Base-by-base conservation (phyloP, 2,113 vertebrate genomes). In the Lynx canadensis region DNA sequence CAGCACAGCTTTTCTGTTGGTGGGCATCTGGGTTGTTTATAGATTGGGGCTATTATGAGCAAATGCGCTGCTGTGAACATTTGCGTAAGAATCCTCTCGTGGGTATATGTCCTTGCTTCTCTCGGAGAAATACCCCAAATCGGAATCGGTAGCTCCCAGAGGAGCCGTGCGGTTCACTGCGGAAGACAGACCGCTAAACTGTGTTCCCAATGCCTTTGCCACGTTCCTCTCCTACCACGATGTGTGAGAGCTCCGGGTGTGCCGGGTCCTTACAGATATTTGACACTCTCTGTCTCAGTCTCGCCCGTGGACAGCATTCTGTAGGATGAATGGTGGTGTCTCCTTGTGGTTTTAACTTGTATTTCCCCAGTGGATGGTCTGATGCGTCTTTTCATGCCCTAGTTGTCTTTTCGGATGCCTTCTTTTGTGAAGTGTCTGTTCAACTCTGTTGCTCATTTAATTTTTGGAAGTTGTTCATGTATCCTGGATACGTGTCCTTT, bases 241-340 rank as follows among this genome's bases (percentile, higher is more conserved):
- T 5, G 15, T 0, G 2, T 0, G 27, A 1, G 31, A 13, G 2
- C 21, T 9, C 23, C 71, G 5, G 50, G 18, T 0, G 19, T 60
- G 13, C 78, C 41, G 0, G 0, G 0, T 10, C 68, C 38, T 18
- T 4, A 16, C 2, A 4, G 0, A 0, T 3, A 4, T 1, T 2
- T 10, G 13, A 7, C 2, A 6, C 31, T 8, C 2, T 31, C 16
- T 0, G 41, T 3, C 19, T 18, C 13, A 14, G 45, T 71, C 63
- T 36, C 50, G 0, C 10, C 13, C 0, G 1, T 1, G 31, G 2
- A 12, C 2, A 1, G 5, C 45, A 0, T 0, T 13, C 33, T 6
- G 5, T 11, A 7, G 2, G 23, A 3, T 0, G 31, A 6, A 2
- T 0, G 1, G 10, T 19, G 3, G 29, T 4, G 0, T 10, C 69